Evolutionary conservation across 2,888 invertebrate genomes (phyloP), one percentile per base, ranked within the genome.

Genomic region (Eristalis arbustorum): DNA sequence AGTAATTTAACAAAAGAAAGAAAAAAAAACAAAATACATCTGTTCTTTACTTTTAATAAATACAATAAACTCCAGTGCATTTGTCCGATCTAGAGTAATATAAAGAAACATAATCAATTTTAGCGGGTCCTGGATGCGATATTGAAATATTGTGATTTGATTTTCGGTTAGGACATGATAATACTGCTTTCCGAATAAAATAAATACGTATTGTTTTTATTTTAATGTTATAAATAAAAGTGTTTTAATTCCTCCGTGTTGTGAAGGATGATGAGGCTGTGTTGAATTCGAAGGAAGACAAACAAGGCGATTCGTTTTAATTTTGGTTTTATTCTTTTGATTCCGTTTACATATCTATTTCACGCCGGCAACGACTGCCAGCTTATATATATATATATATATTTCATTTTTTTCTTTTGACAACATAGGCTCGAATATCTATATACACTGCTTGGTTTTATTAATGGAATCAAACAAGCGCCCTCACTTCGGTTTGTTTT

Each of bases 171-270:
- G 10, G 31, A 81, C 59, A 73, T 84, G 34, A 56, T 76, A 69
- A 40, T 67, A 56, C 61, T 74, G 73, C 81, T 85, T 85, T 81
- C 69, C 56, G 69, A 85, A 78, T 85, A 82, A 81, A 79, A 74
- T 71, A 64, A 49, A 49, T 49, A 49, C 49, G 18, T 49, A 49
- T 18, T 74, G 77, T 85, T 82, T 82, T 85, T 85, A 82, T 81
- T 81, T 74, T 73, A 69, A 81, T 77, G 85, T 82, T 85, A 73
- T 18, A 49, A 31, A 31, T 10, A 18, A 11, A 56, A 34, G n/a
- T 31, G 23, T 81, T 80, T 79, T 67, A 5, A 69, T 5, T 69
- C 68, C 0, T 13, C n/a, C 11, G 31, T 56, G 14, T 49, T 5
- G 18, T 1, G 0, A n/a, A 5, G 2, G 8, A 18, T 18, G 1